Evolutionary conservation across 2,797 vertebrate species (phyloP), one percentile per base, ranked within the genome.

Genomic region (Emys orbicularis): DNA sequence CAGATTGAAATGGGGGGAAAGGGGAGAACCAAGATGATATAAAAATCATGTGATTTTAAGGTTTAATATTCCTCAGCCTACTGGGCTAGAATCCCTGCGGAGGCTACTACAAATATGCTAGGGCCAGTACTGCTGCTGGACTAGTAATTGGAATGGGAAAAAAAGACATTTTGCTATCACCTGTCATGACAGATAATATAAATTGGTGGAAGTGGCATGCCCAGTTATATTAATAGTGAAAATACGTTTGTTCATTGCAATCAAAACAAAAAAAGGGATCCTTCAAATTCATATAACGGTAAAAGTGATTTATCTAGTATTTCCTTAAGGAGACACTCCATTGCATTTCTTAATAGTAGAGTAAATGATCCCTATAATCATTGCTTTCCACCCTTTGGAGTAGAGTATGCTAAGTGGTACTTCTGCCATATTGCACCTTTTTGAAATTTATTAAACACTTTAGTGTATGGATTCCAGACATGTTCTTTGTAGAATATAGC

Each of bases 381-480:
- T 52, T 85, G 27, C 77, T 83, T 95, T 92, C 52, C 25, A 79
- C 18, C 23, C 9, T 8, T 79, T 91, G 52, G 80, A 80, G 84
- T 95, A 89, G 57, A 50, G 52, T 82, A 6, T 86, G 3, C 61
- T 76, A 88, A 91, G 77, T 61, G 68, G 3, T 79, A 18, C 44
- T 88, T 54, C 23, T 52, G 86, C 82, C 83, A 81, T 61, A 77
- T 61, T 56, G 18, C 65, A 57, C 50, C 31, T 87, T 88, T 4
- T 56, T 88, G 83, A 59, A 86, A 9, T 29, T 95, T 83, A 61
- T 76, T 82, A 81, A 88, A 94, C 81, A 5, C 34, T 92, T 88
- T 53, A 84, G 9, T 89, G 44, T 79, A 2, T 9, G 0, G 16
- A 65, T 90, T 31, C 29, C 68, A 81, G 57, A 86, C 2, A 86